Conservation (phyloP, 2,888 invertebrate species). For the Drosophila nr. perissopoda region DNA sequence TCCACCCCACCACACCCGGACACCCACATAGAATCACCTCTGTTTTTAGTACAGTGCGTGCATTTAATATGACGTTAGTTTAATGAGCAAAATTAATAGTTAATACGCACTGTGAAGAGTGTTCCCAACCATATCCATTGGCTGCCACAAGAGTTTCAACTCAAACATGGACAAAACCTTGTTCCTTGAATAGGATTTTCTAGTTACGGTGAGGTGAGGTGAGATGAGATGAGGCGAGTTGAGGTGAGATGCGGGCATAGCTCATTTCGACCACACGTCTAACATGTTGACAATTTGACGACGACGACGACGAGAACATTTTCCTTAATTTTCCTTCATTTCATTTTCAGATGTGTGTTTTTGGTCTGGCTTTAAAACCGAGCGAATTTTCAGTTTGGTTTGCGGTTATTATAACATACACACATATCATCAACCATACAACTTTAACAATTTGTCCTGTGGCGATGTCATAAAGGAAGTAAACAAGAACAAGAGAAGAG, state of each 20-base stretch:
- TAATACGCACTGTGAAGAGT: constrained; percentile 23
- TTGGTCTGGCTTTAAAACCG: background rate
- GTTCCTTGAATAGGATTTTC: background rate
- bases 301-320: constrained; percentile 25
- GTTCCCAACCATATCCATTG: background rate
- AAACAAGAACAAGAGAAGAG: background rate
- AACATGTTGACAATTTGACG: constrained; percentile 49
- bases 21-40: background rate
- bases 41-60: constrained; percentile 48
- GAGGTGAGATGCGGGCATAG: background rate
- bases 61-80: constrained; percentile 64
- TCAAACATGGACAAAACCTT: constrained; percentile 15
- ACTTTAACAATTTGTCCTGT: background rate
- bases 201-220: background rate
- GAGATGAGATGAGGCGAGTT: background rate
- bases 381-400: background rate
- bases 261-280: constrained; percentile 22
- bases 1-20: constrained; percentile 3
- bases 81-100: constrained; percentile 66
- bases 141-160: constrained; percentile 8
- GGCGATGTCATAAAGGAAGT: background rate
- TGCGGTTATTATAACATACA: background rate
- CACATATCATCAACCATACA: background rate
- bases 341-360: constrained; percentile 19
- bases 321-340: constrained; percentile 22